phyloP scores from a whole-genome alignment of 1,140 invertebrate genomes.

The Chironomus tepperi region DNA sequence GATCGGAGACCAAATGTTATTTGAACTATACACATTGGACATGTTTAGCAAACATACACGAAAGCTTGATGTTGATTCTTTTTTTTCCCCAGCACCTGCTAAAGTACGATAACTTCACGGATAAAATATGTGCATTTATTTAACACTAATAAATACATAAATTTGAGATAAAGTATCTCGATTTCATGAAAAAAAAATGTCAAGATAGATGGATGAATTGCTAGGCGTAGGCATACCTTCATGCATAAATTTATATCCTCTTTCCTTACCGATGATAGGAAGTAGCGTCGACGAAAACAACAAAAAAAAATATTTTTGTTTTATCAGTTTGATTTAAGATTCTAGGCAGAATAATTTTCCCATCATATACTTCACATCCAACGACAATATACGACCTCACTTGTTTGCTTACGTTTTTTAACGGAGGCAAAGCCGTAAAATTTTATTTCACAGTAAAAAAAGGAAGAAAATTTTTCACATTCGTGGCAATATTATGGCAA shows the following conservation, averaged over 20 bases:
- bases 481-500: background rate
- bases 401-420: background rate
- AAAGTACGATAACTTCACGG: background rate
- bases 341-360: slow-evolving; percentile 18
- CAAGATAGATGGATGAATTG: background rate
- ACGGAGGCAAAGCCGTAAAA: background rate
- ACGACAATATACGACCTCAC: background rate
- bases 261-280: background rate
- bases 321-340: slow-evolving; percentile 19
- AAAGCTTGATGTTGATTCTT: background rate
- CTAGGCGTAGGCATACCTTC: background rate
- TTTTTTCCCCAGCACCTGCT: background rate
- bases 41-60: too few relatives aligned
- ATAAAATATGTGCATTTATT: slow-evolving; percentile 19
- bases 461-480: background rate
- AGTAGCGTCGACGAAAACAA: background rate
- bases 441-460: slow-evolving; percentile 3
- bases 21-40: too few relatives aligned
- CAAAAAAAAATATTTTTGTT: background rate
- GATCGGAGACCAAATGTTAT: too few relatives aligned
- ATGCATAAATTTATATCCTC: slow-evolving; percentile 2
- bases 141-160: slow-evolving; percentile 23
- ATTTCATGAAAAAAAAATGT: background rate
- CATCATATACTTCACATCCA: background rate
- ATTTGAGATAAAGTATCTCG: background rate